Conservation (phyloP, 2,113 vertebrate genomes). For the Typhlomys cinereus region DNA sequence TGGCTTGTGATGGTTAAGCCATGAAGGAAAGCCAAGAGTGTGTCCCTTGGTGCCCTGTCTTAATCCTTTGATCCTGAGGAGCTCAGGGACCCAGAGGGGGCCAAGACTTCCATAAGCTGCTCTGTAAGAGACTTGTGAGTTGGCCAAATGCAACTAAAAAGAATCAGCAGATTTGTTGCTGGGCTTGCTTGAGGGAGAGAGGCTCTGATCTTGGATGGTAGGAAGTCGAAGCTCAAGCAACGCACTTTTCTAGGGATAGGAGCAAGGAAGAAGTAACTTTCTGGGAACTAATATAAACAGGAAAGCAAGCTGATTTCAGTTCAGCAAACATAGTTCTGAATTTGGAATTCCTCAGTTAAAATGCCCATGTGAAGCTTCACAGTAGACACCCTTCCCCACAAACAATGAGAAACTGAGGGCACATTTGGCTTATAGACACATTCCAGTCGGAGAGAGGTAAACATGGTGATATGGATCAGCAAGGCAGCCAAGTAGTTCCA, state of each 20-base stretch:
- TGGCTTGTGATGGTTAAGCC: neutral
- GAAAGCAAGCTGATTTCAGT: constrained; percentile 42
- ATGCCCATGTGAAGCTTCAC: neutral
- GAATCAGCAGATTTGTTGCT: neutral
- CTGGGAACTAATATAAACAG: constrained; percentile 44
- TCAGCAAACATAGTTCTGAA: constrained; percentile 66
- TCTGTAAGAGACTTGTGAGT: neutral
- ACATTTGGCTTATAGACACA: constrained; percentile 49
- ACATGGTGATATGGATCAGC: constrained; percentile 59
- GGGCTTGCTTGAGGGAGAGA: neutral
- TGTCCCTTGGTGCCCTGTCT: neutral
- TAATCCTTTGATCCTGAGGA: neutral
- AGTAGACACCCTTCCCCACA: constrained; percentile 6
- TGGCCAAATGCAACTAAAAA: constrained; percentile 4
- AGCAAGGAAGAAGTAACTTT: constrained; percentile 33
- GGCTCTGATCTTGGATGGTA: constrained; percentile 19
- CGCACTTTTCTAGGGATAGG: constrained; percentile 22
- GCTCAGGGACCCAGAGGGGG: neutral
- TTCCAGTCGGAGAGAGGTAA: constrained; percentile 27
- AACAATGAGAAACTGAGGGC: constrained; percentile 55
- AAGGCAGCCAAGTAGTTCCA: neutral
- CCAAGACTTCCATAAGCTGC: constrained; percentile 10
- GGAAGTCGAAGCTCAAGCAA: constrained; percentile 39
- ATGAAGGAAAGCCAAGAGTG: constrained; percentile 4
- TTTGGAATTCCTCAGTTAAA: constrained; percentile 34